phyloP scores from a whole-genome alignment of 2,888 invertebrate species.

The Acanthoscelides obtectus region DNA sequence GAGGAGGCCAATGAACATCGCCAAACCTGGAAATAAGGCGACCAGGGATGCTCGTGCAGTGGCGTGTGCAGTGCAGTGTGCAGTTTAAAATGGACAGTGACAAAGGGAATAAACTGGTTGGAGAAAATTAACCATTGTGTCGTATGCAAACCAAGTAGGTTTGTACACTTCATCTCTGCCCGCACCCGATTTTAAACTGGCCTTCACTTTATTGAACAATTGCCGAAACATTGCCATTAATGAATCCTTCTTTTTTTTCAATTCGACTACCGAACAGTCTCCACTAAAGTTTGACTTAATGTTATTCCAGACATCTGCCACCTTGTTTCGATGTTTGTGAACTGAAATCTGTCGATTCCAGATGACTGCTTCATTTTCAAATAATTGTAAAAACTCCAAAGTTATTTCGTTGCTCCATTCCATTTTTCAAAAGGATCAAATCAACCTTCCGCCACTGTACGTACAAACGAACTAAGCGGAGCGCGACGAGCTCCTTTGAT shows the following conservation, averaged over 20 bases:
- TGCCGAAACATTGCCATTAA: not conserved
- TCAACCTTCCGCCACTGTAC: no score
- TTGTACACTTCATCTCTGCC: not conserved
- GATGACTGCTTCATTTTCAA: not conserved
- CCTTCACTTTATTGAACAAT: not conserved
- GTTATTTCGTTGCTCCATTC: no score
- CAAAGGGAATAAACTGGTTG: not conserved
- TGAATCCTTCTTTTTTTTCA: not conserved
- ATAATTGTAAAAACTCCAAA: no score
- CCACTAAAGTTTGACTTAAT: not conserved
- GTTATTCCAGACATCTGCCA: constrained; percentile 3
- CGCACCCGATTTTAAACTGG: not conserved
- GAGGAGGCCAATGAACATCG: no score
- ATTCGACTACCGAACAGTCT: not conserved
- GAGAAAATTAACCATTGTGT: not conserved
- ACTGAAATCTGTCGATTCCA: constrained; percentile 12
- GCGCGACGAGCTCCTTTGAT: no score
- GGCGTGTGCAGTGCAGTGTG: no score
- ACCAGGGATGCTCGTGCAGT: no score
- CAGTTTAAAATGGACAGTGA: no score
- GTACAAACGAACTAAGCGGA: no score
- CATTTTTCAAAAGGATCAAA: no score
- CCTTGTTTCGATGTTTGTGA: not conserved
- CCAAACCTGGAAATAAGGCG: no score
- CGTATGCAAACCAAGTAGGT: not conserved